A percentile compares a stretch with the other conserved stretches of the same genome.
These are phyloP conservation scores for Melinopterus prodromus DNA, from an alignment of 2,888 invertebrate genomes.

Conservation along the genomic window DNA sequence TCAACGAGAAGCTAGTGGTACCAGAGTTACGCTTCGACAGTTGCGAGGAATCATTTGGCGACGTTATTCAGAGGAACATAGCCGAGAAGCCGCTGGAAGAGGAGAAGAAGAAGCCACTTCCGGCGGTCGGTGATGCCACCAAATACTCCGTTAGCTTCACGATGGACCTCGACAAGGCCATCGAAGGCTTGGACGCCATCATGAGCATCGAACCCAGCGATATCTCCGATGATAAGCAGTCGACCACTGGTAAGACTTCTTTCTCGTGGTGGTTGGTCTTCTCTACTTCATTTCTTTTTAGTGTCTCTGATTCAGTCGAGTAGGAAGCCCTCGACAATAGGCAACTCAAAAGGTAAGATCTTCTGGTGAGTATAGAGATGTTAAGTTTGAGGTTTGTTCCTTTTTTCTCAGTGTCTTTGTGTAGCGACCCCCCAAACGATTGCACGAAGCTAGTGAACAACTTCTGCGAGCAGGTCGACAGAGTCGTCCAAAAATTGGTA, in stretches of 20 bases:
- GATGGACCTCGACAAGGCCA: constrained; percentile 33
- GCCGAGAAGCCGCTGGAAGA: neutral
- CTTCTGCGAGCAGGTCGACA: constrained; percentile 41
- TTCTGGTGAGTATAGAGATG: too few species aligned
- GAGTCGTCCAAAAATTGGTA: constrained; percentile 35
- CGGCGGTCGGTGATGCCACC: neutral
- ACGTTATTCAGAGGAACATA: neutral
- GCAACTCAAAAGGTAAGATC: neutral
- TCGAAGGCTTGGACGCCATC: constrained; percentile 29
- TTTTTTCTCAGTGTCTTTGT: neutral
- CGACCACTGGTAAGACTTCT: neutral
- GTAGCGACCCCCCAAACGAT: neutral
- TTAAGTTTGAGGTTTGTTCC: too few species aligned
- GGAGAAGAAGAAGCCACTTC: neutral
- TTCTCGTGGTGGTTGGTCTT: too few species aligned
- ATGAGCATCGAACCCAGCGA: constrained; percentile 24
- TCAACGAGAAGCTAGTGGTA: neutral
- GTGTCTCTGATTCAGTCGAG: neutral
- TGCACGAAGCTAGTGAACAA: constrained; percentile 21
- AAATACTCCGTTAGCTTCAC: constrained; percentile 6
- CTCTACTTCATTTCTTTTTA: too few species aligned
- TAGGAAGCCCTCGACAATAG: neutral
- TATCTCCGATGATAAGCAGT: neutral
- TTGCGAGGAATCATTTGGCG: neutral
- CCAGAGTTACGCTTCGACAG: neutral